These are phyloP conservation scores for Sinocyclocheilus rhinocerous DNA, from an alignment of 2,113 vertebrate species.

Conservation along the genomic window DNA sequence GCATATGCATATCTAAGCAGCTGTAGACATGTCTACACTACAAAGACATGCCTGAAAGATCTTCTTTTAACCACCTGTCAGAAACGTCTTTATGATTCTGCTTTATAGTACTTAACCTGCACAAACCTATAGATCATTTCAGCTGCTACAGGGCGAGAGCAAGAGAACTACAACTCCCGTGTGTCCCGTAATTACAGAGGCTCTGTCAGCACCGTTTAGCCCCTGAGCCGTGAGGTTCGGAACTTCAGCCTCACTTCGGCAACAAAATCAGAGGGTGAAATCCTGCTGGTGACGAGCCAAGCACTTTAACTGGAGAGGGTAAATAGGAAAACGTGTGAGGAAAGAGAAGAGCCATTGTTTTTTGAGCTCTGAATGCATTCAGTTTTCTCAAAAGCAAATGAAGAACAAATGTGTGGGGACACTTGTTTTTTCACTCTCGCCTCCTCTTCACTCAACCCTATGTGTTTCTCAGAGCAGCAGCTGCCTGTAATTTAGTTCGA, in stretches of 20 bases:
- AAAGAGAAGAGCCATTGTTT: conserved; percentile 35
- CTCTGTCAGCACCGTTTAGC: conserved; percentile 26
- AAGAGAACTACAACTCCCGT: conserved; percentile 37
- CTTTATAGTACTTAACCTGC: conserved; percentile 26
- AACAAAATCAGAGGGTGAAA: not conserved
- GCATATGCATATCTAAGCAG: conserved; percentile 24
- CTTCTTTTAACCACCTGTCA: conserved; percentile 17
- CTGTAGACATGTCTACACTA: not conserved
- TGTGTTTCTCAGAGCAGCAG: conserved; percentile 39
- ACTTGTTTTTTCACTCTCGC: conserved; percentile 16
- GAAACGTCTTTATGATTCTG: conserved; percentile 4
- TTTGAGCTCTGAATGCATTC: conserved; percentile 24
- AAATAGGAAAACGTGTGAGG: not conserved
- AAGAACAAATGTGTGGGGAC: conserved; percentile 45
- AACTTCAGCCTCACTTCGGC: not conserved
- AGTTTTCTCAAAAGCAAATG: conserved; percentile 46
- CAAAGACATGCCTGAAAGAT: conserved; percentile 5
- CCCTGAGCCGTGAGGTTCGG: conserved; percentile 15
- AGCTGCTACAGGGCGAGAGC: not conserved
- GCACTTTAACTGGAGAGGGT: conserved; percentile 24
- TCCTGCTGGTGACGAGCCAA: conserved; percentile 1
- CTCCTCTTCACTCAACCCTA: not conserved
- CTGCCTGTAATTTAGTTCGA: conserved; percentile 57
- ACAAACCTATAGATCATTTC: conserved; percentile 33
- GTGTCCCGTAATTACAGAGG: conserved; percentile 26